phyloP scores from a whole-genome alignment of 2,113 vertebrate genomes.

The Odocoileus hemionus region DNA sequence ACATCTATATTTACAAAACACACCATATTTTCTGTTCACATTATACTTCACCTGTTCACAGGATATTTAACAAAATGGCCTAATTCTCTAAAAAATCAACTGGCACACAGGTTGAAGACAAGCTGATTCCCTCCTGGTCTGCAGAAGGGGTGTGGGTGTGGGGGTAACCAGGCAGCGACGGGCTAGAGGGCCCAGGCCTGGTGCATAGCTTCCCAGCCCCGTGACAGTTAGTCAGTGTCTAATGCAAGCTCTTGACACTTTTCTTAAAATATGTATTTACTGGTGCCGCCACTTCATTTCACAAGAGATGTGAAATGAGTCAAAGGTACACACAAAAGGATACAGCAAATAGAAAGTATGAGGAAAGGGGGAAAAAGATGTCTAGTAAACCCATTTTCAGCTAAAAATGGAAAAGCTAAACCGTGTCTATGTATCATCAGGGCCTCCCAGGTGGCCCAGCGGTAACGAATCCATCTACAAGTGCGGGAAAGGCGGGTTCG shows the following conservation, averaged over 20 bases:
- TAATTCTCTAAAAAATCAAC: neutral
- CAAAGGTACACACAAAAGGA: neutral
- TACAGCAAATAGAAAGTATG: neutral
- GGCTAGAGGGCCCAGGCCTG: neutral
- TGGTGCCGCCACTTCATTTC: neutral
- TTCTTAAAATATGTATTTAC: neutral
- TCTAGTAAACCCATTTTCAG: neutral
- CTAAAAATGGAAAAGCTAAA: neutral
- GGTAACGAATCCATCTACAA: neutral
- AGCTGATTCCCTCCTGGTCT: too few species aligned
- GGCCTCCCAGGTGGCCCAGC: neutral
- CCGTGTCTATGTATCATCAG: neutral
- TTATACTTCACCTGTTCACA: neutral
- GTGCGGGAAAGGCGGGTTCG: neutral
- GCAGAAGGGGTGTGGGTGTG: neutral
- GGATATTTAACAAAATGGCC: neutral
- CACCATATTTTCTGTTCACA: neutral
- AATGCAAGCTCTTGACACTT: neutral
- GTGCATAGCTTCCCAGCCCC: fast-evolving
- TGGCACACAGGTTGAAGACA: neutral
- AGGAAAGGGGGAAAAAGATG: fast-evolving
- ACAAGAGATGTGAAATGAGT: neutral
- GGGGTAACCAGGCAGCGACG: fast-evolving
- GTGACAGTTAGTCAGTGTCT: fast-evolving
- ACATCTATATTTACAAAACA: neutral